Conservation (phyloP, 2,797 vertebrate genomes). For the Staurois parvus region DNA sequence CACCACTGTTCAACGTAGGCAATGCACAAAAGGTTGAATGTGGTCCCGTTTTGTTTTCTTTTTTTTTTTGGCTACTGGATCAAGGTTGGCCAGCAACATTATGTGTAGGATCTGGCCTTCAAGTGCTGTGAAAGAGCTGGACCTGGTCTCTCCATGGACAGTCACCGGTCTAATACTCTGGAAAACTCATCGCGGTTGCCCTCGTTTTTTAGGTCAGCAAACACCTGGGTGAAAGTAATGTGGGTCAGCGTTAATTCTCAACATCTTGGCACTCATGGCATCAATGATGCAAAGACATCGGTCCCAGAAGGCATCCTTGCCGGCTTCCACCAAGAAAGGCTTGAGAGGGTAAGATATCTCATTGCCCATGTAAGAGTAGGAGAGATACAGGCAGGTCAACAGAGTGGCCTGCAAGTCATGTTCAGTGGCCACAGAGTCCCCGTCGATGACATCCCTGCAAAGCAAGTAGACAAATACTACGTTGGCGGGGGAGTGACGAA, state of each 20-base stretch:
- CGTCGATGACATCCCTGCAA: constrained; percentile 82
- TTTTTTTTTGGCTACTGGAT: constrained; percentile 56
- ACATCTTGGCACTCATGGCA: constrained; percentile 82
- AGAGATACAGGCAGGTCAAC: constrained; percentile 81
- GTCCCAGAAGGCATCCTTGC: constrained; percentile 86
- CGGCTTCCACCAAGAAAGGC: constrained; percentile 83
- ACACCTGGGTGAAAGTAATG: constrained; percentile 86
- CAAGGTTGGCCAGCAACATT: constrained; percentile 27
- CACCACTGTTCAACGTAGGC: constrained; percentile 32
- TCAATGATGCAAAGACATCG: constrained; percentile 83
- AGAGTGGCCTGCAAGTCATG: constrained; percentile 82
- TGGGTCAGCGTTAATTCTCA: constrained; percentile 85
- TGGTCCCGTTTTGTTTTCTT: constrained; percentile 45
- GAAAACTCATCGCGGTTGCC: constrained; percentile 78
- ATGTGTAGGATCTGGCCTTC: constrained; percentile 36
- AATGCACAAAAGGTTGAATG: constrained; percentile 52
- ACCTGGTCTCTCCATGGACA: constrained; percentile 8
- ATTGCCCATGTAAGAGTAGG: constrained; percentile 79
- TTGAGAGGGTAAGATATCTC: constrained; percentile 81
- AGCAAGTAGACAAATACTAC: constrained; percentile 88
- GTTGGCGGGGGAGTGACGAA: constrained; percentile 85
- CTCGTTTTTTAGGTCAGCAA: constrained; percentile 84
- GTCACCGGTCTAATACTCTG: constrained; percentile 81
- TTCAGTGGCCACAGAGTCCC: constrained; percentile 79
- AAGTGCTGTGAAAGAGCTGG: constrained; percentile 32